These are phyloP conservation scores for Crepidodera aurea DNA, from an alignment of 2,888 invertebrate genomes.

Conservation along the genomic window DNA sequence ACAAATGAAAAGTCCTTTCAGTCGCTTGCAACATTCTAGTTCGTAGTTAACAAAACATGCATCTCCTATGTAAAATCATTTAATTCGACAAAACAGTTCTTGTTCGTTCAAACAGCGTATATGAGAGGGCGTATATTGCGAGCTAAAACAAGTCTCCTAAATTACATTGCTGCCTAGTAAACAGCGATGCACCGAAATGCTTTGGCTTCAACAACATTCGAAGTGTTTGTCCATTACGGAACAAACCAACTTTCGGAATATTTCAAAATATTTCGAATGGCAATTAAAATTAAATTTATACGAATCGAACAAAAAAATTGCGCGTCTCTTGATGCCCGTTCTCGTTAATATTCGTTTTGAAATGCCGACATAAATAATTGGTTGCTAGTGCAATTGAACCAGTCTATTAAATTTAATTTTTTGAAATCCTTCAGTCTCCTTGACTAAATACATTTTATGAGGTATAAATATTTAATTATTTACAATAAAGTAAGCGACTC, in stretches of 20 bases:
- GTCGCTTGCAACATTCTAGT: background rate
- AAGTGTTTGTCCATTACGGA: background rate
- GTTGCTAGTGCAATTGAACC: too few relatives aligned
- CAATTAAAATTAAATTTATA: too few relatives aligned
- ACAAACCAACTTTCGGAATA: background rate
- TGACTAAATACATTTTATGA: too few relatives aligned
- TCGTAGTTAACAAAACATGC: conserved; percentile 18
- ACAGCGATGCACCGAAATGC: conserved; percentile 15
- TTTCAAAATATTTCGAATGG: too few relatives aligned
- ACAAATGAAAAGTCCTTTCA: background rate
- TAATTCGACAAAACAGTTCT: conserved; percentile 21
- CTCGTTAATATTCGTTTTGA: too few relatives aligned
- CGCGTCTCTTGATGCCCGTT: too few relatives aligned
- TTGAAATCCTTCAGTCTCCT: too few relatives aligned
- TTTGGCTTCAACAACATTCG: conserved; percentile 2
- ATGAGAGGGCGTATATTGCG: conserved; percentile 21
- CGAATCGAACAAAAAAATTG: too few relatives aligned
- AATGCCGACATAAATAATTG: too few relatives aligned
- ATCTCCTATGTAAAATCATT: conserved; percentile 13
- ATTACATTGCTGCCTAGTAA: conserved; percentile 24
- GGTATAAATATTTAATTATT: too few relatives aligned
- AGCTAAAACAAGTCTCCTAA: conserved; percentile 25
- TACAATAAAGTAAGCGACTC: too few relatives aligned
- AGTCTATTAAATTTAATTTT: too few relatives aligned
- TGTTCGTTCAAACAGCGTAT: conserved; percentile 22